phyloP scores from a whole-genome alignment of 2,113 vertebrate genomes.

The Cavia porcellus region DNA sequence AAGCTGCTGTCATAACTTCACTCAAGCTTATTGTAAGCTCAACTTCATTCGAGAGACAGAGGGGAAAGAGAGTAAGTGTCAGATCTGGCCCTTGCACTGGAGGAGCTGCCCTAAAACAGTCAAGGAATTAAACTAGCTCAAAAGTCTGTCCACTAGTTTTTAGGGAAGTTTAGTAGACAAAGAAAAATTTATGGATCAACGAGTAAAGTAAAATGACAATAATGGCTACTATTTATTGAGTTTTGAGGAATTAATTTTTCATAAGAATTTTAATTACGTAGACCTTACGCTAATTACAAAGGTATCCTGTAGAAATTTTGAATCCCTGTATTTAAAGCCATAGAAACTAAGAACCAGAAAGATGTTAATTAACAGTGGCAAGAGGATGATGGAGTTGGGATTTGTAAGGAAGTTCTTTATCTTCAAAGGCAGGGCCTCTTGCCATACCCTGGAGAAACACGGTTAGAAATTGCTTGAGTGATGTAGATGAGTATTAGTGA shows the following conservation, averaged over 20 bases:
- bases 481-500: background rate
- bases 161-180: background rate
- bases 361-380: background rate
- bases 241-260: background rate
- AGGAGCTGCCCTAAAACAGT: background rate
- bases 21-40: background rate
- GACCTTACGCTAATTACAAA: background rate
- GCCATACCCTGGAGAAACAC: background rate
- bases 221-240: background rate
- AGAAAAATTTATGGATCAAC: background rate
- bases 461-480: background rate
- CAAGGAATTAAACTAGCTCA: background rate
- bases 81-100: background rate
- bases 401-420: background rate
- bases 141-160: background rate
- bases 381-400: background rate
- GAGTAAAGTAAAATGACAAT: background rate
- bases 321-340: background rate
- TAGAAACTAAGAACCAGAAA: background rate
- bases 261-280: background rate
- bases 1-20: background rate
- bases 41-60: background rate
- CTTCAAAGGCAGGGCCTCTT: background rate
- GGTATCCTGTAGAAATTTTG: background rate
- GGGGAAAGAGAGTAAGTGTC: background rate